Base-by-base conservation (phyloP, 2,113 vertebrate genomes). In the Aspiorhynchus laticeps region DNA sequence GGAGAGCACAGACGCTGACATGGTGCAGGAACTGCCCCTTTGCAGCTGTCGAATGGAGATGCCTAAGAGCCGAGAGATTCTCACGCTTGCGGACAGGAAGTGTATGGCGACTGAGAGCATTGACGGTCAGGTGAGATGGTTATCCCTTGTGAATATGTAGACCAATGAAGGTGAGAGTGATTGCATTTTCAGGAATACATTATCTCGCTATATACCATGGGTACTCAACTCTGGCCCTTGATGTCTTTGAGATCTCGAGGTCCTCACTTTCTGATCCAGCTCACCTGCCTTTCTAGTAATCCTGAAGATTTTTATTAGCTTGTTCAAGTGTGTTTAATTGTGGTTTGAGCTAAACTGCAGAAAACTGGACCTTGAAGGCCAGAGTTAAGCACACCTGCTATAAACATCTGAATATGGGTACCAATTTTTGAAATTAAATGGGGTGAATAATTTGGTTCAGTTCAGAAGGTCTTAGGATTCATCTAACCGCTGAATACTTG, bases 31-130 rank as follows among this genome's bases (percentile, higher is more conserved):
- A 84, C 97, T 98, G 0, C 97, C 98, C 11, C 97, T 99, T 69
- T 99, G 98, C 86, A 99, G 98, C 96, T 99, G 98, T 88, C 97
- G 98, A 15, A 99, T 99, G 97, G 98, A 99, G 91, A 98, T 97
- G 0, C 97, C 98, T 21, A 98, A 97, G 91, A 98, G 97, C 92
- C 95, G 97, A 5, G 98, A 99, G 94, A 97, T 99, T 90, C 96
- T 96, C 88, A 98, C 95, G 0, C 93, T 98, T 88, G 96, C 97
- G n/a, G 97, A 98, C 94, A 96, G 97, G 94, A 98, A 98, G 95
- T 99, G 98, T 94, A 99, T 99, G 98, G 98, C 98, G 83, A 97
- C 97, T 0, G 98, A 99, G 92, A 98, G 97, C 0, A 93, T 97
- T 26, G 97, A 98, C 19, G 96, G 96, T 0, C 97, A 97, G 95